Base-by-base conservation (phyloP, 2,888 invertebrate species). In the Drosophila leonis region DNA sequence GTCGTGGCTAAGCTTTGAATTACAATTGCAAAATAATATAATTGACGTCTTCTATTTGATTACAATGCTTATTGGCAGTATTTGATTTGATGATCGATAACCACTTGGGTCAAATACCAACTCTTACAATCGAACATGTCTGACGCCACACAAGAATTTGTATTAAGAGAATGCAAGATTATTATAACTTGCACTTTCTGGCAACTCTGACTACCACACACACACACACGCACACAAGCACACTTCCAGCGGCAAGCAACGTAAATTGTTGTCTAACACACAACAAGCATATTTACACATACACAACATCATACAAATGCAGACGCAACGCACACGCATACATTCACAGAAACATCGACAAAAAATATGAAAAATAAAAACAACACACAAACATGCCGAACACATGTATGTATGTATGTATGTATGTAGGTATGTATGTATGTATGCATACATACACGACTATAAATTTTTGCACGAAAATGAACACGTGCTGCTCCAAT, bases 391-490 rank as follows among this genome's bases (percentile, higher is more conserved):
- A 67, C 65, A 70, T 59, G 10, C 24, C 8, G 48, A 29, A 29
- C 27, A 27, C 8, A 41, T 5, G 10, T n/a, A n/a, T n/a, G n/a
- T n/a, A n/a, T n/a, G n/a, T n/a, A n/a, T n/a, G n/a, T n/a, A n/a
- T n/a, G n/a, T n/a, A n/a, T n/a, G n/a, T n/a, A n/a, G n/a, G n/a
- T 24, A 29, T 27, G 29, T 10, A 48, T 31, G 18, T 18, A 12
- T 49, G 10, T 10, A 49, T 52, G 42, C 62, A 54, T 52, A 51
- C 42, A 54, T 33, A 46, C 55, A 39, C 55, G 63, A 56, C 64
- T 63, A 78, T 72, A 82, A 78, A 90, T 86, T 83, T 86, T 77
- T 88, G 85, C 81, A 81, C 81, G 70, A 88, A 87, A 90, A 78
- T 80, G 81, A 87, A 88, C 86, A 87, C 86, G 86, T 87, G 86